These are phyloP conservation scores for Trichosurus vulpecula DNA, from an alignment of 2,797 vertebrate species.

Conservation along the genomic window DNA sequence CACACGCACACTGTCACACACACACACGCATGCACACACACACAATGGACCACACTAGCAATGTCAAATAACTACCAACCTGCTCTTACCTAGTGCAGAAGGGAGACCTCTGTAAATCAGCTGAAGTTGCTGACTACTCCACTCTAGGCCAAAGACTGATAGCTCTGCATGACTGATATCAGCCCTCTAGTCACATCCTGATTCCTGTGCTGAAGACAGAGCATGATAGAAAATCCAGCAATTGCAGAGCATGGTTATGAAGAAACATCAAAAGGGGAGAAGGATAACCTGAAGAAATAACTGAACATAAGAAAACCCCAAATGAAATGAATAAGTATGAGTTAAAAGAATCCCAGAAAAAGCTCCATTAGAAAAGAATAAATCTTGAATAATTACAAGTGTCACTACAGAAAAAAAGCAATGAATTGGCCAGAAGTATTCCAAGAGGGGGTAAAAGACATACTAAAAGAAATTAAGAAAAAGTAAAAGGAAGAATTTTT, in stretches of 20 bases:
- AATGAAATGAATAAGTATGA: slow-evolving; percentile 38
- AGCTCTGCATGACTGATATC: neutral
- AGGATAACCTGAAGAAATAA: neutral
- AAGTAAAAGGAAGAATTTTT: neutral
- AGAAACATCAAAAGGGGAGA: neutral
- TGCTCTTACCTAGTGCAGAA: neutral
- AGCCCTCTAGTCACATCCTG: neutral
- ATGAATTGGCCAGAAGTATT: neutral
- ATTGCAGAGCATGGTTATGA: neutral
- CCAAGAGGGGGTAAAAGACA: neutral
- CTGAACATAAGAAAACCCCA: neutral
- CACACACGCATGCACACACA: neutral
- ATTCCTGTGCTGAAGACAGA: neutral
- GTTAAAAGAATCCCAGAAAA: neutral
- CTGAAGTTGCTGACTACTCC: neutral
- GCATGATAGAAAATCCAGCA: neutral
- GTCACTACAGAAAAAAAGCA: slow-evolving; percentile 17
- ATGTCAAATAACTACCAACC: neutral
- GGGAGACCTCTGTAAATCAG: neutral
- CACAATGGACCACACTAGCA: neutral
- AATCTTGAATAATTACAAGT: neutral
- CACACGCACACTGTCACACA: neutral
- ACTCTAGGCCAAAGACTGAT: neutral
- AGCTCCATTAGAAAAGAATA: neutral
- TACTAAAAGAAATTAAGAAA: slow-evolving; percentile 12